Conservation (phyloP, 2,797 vertebrate species). For the Aldrovandia affinis region DNA sequence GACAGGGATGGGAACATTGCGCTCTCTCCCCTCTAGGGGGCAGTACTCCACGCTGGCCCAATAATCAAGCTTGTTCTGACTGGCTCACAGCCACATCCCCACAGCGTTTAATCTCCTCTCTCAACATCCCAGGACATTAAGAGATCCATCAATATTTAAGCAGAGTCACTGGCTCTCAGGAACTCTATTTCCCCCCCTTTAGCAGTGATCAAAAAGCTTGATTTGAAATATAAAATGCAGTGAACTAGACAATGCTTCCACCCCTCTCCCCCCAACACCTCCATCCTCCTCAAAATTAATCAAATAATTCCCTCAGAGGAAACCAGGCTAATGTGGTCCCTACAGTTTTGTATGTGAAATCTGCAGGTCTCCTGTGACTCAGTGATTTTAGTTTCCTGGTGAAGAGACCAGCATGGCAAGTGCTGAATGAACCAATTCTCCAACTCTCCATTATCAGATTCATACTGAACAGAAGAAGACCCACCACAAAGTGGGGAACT, state of each 20-base stretch:
- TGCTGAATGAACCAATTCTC: conserved; percentile 25
- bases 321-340: not conserved
- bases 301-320: not conserved
- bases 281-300: not conserved
- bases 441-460: not conserved
- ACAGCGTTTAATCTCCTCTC: not conserved
- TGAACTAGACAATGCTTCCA: not conserved
- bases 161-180: not conserved
- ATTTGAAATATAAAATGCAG: not conserved
- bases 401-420: not conserved
- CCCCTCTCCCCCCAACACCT: not conserved
- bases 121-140: not conserved
- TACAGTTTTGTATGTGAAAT: not conserved
- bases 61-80: not conserved
- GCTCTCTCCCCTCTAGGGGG: not conserved
- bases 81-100: not conserved
- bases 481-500: not conserved
- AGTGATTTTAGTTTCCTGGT: not conserved
- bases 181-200: not conserved
- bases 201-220: not conserved
- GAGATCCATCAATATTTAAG: not conserved
- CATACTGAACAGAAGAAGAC: not conserved
- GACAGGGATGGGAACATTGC: not conserved
- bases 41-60: not conserved
- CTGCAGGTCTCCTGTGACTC: not conserved